Conservation (phyloP, 2,888 invertebrate species). For the Apodemia zela region DNA sequence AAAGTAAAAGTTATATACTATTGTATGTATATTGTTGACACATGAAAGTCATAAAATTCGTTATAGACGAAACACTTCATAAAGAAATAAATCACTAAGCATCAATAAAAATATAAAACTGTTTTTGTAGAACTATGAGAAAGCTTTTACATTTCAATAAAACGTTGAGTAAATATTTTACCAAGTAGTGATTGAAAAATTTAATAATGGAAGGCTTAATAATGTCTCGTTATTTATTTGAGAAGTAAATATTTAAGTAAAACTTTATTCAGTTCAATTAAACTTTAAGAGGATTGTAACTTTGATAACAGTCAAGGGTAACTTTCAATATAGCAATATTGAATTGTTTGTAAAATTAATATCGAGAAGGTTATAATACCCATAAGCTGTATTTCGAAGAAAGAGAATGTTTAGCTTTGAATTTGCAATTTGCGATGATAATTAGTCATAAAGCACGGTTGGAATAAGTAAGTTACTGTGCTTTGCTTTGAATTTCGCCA, state of each 20-base stretch:
- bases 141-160: neutral
- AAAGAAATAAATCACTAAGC: neutral
- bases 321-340: neutral
- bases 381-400: neutral
- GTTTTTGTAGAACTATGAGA: neutral
- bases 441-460: slow-evolving; percentile 11
- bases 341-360: too few relatives aligned
- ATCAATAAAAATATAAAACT: neutral
- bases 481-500: slow-evolving; percentile 65
- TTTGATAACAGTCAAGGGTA: slow-evolving; percentile 10
- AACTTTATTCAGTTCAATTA: neutral
- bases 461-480: slow-evolving; percentile 28
- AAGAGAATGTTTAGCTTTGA: neutral
- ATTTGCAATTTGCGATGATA: neutral
- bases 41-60: too few relatives aligned
- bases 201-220: neutral
- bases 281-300: neutral
- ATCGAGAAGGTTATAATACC: too few relatives aligned
- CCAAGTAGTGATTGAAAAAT: neutral
- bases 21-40: too few relatives aligned
- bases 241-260: neutral
- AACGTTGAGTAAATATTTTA: neutral
- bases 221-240: neutral
- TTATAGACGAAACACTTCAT: neutral
- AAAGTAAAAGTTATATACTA: too few relatives aligned